Evolutionary conservation across 2,888 invertebrate genomes (phyloP), one percentile per base, ranked within the genome.

Genomic region (Eupithecia subfuscata): DNA sequence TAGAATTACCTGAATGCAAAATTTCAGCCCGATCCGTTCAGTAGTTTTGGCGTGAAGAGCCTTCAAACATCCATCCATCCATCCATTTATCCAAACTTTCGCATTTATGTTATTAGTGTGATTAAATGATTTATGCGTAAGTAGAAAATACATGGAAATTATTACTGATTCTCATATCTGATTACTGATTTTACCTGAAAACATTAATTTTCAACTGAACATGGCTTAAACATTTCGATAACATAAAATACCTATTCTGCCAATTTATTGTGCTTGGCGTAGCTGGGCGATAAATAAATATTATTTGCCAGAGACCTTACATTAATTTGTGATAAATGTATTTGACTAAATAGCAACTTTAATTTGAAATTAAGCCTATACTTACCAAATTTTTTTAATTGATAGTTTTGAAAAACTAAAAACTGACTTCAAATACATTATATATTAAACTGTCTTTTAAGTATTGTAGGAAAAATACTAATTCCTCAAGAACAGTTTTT

Each of bases 251-350:
- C 34, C 30, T 34, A 64, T 3, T 8, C 18, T 34, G 9, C 52
- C 72, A 65, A 74, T 74, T 74, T 74, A 73, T 71, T n/a, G 71
- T 63, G 48, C 48, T 71, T 71, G n/a, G n/a, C n/a, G n/a, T n/a
- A n/a, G 37, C 65, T 71, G 75, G 48, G 14, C 40, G 67, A 70
- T 73, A 74, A 37, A 12, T 37, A 67, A 67, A 37, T 67, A 40
- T 67, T n/a, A 22, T 67, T 67, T n/a, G n/a, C 37, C 34, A 34
- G 30, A 65, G 18, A 37, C 12, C 2, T 67, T 12, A n/a, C 40
- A 67, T 40, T 22, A 37, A n/a, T 40, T 40, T 40, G 40, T 67
- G 67, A 67, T 67, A 16, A 67, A 67, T 67, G 22, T 22, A 12
- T 40, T 67, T 67, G 67, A 67, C 37, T 56, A 70, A 37, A 18